Evolutionary conservation across 2,113 vertebrate species (phyloP).

Genomic region (Todiramphus saurophagus): DNA sequence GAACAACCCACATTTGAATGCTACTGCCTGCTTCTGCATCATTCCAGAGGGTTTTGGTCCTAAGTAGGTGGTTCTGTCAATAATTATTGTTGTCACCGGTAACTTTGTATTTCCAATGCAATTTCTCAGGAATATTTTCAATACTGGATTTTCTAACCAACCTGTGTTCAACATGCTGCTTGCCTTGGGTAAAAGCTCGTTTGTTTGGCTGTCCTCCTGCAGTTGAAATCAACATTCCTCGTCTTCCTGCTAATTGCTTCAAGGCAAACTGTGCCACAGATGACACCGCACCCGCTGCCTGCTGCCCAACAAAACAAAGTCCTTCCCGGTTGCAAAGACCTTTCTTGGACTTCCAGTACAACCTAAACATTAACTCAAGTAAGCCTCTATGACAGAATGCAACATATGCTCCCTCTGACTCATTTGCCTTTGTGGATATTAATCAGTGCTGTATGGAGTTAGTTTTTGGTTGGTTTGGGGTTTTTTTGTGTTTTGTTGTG

Average conservation of each 20-base stretch:
- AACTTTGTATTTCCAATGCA: slow-evolving; percentile 52
- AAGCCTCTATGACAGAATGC: slow-evolving; percentile 50
- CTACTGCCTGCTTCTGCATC: background rate
- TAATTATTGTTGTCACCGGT: slow-evolving; percentile 69
- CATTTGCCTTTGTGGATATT: background rate
- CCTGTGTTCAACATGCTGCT: slow-evolving; percentile 40
- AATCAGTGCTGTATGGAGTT: background rate
- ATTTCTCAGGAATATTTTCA: slow-evolving; percentile 65
- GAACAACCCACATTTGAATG: slow-evolving; percentile 1
- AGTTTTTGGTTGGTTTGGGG: background rate
- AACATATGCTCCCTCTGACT: slow-evolving; percentile 34
- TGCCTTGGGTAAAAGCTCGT: slow-evolving; percentile 33
- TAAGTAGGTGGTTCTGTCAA: slow-evolving; percentile 66
- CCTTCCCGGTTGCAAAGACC: slow-evolving; percentile 31
- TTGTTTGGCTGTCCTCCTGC: slow-evolving; percentile 46
- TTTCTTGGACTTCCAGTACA: slow-evolving; percentile 57
- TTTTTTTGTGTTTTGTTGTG: no score
- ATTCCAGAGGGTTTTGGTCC: slow-evolving; percentile 22
- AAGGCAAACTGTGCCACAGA: slow-evolving; percentile 46
- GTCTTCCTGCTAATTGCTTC: slow-evolving; percentile 50
- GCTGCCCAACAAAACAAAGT: background rate
- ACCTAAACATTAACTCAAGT: slow-evolving; percentile 66
- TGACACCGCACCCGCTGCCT: background rate
- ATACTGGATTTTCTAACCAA: slow-evolving; percentile 44
- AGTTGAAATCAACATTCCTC: slow-evolving; percentile 32